Base-by-base conservation (phyloP, 2,797 vertebrate genomes). In the Fundulus diaphanus region DNA sequence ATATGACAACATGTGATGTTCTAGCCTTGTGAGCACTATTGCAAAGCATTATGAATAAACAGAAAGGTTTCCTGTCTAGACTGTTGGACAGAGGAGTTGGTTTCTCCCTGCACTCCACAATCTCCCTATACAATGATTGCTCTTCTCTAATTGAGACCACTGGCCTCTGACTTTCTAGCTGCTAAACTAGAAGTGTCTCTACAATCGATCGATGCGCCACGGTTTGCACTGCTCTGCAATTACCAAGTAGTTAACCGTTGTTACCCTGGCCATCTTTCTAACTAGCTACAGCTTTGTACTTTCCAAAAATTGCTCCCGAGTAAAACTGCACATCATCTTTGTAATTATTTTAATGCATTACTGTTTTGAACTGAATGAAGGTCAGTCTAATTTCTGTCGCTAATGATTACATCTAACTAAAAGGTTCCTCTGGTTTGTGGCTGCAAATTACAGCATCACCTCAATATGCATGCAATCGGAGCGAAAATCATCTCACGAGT, bases 221-320 rank as follows among this genome's bases (percentile, higher is more conserved):
- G 61, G 49, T 80, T 78, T 73, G 70, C 33, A 65, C 59, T 52
- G 51, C 5, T 48, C 75, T 73, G 69, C 74, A 74, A 48, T 80
- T 80, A 72, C 27, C 1, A 7, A 77, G 65, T 77, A 80, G 78
- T 86, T 79, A 27, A 5, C 24, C 12, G 13, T 79, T 59, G 75
- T 65, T 81, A 68, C 42, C 48, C 54, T 37, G 75, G 18, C 72
- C 27, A 5, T 81, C 54, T 75, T 46, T 74, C 37, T 44, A 35
- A 54, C 74, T 75, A 82, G 73, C 75, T 82, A 75, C 69, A 71
- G 75, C 72, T 82, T 42, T 63, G 59, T 68, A 87, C 76, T 67
- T 72, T 76, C 70, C 72, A 68, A 70, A 86, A 85, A 81, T 74
- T 69, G 15, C 75, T 83, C 54, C n/a, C 12, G 35, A 42, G 13